A percentile compares a stretch with the other conserved stretches of the same genome.
Evolutionary conservation across 2,888 invertebrate genomes (phyloP).

Genomic region (Emesis furor): DNA sequence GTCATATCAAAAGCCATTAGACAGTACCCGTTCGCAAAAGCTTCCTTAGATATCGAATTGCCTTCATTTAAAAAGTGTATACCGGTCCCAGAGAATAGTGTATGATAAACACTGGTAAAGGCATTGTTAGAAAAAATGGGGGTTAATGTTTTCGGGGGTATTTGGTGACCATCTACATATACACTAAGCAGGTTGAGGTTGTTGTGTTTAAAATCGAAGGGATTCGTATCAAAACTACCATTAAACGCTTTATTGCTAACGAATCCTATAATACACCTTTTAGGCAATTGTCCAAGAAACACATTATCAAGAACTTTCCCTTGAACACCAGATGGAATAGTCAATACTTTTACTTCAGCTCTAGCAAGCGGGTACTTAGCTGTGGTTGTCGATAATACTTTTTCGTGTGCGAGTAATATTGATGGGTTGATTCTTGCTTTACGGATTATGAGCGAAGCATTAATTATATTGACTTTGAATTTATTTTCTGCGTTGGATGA

Average conservation of each 20-base stretch:
- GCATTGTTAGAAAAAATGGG: conserved; percentile 43
- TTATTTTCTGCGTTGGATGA: not conserved
- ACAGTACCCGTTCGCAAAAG: conserved; percentile 68
- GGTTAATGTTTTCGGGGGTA: conserved; percentile 37
- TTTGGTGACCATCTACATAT: conserved; percentile 63
- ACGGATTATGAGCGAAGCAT: not conserved
- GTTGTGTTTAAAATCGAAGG: conserved; percentile 71
- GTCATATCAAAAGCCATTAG: conserved; percentile 11
- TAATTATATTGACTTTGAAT: not conserved
- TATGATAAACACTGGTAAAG: conserved; percentile 55
- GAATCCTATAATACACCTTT: conserved; percentile 67
- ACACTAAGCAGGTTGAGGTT: conserved; percentile 63
- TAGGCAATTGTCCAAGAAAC: conserved; percentile 66
- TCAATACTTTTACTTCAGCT: conserved; percentile 24
- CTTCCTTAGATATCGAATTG: conserved; percentile 69
- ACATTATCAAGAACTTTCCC: conserved; percentile 59
- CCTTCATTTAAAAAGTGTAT: conserved; percentile 72
- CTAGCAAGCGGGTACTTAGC: conserved; percentile 18
- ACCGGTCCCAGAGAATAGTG: conserved; percentile 70
- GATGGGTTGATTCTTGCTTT: conserved; percentile 9
- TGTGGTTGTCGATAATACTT: conserved; percentile 15
- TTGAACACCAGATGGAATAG: conserved; percentile 22
- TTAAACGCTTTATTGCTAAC: conserved; percentile 63
- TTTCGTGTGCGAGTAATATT: conserved; percentile 25
- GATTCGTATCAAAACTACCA: conserved; percentile 66